Base-by-base conservation (phyloP, 2,113 vertebrate genomes). In the Philantomba maxwellii region DNA sequence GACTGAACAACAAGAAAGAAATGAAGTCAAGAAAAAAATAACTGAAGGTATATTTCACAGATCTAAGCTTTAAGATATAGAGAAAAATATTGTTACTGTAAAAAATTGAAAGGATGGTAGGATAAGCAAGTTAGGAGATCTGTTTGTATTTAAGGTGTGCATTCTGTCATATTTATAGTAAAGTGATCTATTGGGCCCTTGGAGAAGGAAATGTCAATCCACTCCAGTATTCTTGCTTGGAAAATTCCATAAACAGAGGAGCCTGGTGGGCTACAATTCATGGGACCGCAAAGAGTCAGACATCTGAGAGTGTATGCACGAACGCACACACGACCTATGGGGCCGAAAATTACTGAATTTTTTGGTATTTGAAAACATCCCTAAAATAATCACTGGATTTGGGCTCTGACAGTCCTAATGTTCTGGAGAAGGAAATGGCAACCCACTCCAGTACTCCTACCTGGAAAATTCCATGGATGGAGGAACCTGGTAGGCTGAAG, bases 311-410 rank as follows among this genome's bases (percentile, higher is more conserved):
- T 2, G 2, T 26, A 43, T 43, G 23, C 36, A 75, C 3, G 0
- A 13, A 43, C 0, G 1, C 39, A 73, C 3, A 1, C 36, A 26
- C 0, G 10, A 39, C 19, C n/a, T 23, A 70, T 73, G 11, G 7
- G 23, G 33, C 21, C 86, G 26, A 94, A 89, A 73, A 51, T 85
- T 14, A 51, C 43, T 77, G 17, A 47, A 36, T 7, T 47, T 89
- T 92, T 66, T 60, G 10, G 4, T 88, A 45, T 19, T 62, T 85
- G 47, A 53, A 83, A 39, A 39, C 13, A 57, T 57, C 23, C n/a
- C 36, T 57, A 23, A 78, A 66, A 43, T 58, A 9, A 36, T 17
- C 17, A 43, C 53, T 91, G 3, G 7, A 62, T 73, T 84, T 60
- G 11, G 0, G 6, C 11, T 73, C 47, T 57, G 8, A 25, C 36